These are phyloP conservation scores for Cephalopterus ornatus DNA, from an alignment of 2,113 vertebrate species.

Conservation along the genomic window DNA sequence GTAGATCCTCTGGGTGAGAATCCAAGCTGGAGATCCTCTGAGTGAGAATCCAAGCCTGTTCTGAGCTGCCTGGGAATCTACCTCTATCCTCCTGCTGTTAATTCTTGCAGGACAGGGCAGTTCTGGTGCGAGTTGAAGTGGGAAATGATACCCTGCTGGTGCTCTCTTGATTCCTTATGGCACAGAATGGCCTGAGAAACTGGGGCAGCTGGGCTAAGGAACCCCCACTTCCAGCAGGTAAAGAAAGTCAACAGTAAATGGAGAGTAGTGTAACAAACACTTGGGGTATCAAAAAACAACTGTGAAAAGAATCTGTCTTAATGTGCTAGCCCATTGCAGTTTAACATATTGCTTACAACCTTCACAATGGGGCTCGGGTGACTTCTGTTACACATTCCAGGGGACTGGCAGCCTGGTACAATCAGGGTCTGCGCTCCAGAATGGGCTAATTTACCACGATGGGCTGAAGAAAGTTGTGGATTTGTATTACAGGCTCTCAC, in stretches of 20 bases:
- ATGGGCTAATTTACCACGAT: slow-evolving; percentile 80
- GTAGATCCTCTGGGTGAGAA: not conserved
- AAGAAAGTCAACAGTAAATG: slow-evolving; percentile 83
- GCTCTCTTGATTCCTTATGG: slow-evolving; percentile 50
- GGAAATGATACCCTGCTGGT: slow-evolving; percentile 15
- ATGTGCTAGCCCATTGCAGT: slow-evolving; percentile 82
- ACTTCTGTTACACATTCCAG: slow-evolving; percentile 85
- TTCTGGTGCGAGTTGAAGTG: not conserved
- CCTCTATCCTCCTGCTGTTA: not conserved
- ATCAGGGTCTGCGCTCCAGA: slow-evolving; percentile 80
- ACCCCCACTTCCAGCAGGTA: slow-evolving; percentile 73
- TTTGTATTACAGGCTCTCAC: slow-evolving; percentile 94
- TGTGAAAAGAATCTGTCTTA: slow-evolving; percentile 83
- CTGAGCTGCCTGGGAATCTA: not conserved
- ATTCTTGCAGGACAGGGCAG: not conserved
- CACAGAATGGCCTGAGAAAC: slow-evolving; percentile 65
- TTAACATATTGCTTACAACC: slow-evolving; percentile 89
- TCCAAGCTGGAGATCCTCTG: not conserved
- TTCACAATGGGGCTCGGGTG: slow-evolving; percentile 81
- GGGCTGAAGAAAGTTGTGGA: slow-evolving; percentile 83
- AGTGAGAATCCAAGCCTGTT: not conserved
- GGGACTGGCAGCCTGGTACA: slow-evolving; percentile 85
- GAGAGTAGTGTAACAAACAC: slow-evolving; percentile 83
- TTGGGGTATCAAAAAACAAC: slow-evolving; percentile 80
- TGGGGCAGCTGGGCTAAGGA: slow-evolving; percentile 73